A percentile compares a stretch with the other conserved stretches of the same genome.
These are phyloP conservation scores for Oryctes rhinoceros DNA, from an alignment of 1,140 invertebrate species.

Conservation along the genomic window DNA sequence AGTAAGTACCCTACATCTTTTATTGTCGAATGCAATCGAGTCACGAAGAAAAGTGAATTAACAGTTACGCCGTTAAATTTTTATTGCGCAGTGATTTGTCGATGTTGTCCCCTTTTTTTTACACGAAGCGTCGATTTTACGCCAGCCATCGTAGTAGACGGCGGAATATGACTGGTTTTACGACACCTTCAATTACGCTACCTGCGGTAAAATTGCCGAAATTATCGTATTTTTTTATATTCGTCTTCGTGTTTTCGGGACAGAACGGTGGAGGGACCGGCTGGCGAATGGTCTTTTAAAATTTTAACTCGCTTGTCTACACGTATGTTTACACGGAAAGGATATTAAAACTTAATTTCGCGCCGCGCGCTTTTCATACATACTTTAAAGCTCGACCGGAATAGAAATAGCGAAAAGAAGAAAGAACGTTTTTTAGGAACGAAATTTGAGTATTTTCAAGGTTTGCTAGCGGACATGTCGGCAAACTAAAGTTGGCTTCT, in stretches of 20 bases:
- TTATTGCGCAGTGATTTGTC: background rate
- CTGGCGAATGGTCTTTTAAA: background rate
- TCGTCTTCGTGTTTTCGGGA: background rate
- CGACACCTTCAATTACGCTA: slow-evolving; percentile 21
- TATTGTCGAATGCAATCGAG: background rate
- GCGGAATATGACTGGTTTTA: background rate
- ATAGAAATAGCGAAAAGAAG: background rate
- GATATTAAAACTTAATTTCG: background rate
- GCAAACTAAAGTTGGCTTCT: no score
- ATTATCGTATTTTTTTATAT: slow-evolving; percentile 16
- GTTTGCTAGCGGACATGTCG: no score
- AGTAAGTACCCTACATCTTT: background rate
- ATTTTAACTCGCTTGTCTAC: background rate
- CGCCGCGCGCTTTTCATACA: background rate
- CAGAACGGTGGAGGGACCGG: background rate
- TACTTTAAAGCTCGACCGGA: background rate
- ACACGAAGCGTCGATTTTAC: background rate
- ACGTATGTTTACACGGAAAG: background rate
- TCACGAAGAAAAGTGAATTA: slow-evolving; percentile 14
- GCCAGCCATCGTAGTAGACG: background rate
- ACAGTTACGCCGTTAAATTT: background rate
- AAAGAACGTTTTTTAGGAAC: no score
- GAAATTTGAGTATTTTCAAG: no score
- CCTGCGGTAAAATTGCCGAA: slow-evolving; percentile 8
- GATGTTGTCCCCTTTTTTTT: background rate